phyloP scores from a whole-genome alignment of 2,888 invertebrate genomes.

The Drosophila picticornis region DNA sequence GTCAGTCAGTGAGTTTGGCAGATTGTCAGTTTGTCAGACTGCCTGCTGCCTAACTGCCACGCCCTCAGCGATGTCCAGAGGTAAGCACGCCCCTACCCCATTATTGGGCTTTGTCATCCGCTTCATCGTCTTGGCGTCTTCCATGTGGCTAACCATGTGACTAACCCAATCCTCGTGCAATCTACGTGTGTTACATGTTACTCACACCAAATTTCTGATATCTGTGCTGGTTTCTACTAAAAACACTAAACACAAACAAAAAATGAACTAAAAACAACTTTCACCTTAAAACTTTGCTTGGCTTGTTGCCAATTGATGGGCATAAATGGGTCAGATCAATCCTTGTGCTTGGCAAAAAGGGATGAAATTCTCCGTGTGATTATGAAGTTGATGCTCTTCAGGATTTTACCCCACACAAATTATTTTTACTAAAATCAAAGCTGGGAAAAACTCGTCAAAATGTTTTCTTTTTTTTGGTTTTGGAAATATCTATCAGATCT shows the following conservation, averaged over 20 bases:
- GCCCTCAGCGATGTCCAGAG: constrained; percentile 42
- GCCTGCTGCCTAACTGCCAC: constrained; percentile 19
- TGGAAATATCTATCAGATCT: no score
- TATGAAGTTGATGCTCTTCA: background rate
- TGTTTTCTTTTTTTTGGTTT: background rate
- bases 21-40: constrained; percentile 4
- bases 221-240: constrained; percentile 48
- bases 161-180: constrained; percentile 38
- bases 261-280: constrained; percentile 43
- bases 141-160: constrained; percentile 46
- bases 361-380: background rate
- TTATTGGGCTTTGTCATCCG: constrained; percentile 40
- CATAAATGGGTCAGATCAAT: constrained; percentile 42
- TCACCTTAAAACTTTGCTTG: constrained; percentile 29
- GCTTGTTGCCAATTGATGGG: constrained; percentile 35
- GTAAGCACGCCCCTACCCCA: constrained; percentile 38
- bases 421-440: no score
- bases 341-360: background rate
- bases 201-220: constrained; percentile 19
- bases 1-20: constrained; percentile 11
- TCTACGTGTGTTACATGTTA: constrained; percentile 36
- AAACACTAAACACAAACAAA: constrained; percentile 35
- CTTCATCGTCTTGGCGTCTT: constrained; percentile 42
- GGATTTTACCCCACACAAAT: background rate
- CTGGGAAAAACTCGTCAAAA: background rate